Percentiles rank a stretch among this genome's conserved stretches.
phyloP scores from a whole-genome alignment of 2,113 vertebrate genomes.

The Scophthalmus maximus region DNA sequence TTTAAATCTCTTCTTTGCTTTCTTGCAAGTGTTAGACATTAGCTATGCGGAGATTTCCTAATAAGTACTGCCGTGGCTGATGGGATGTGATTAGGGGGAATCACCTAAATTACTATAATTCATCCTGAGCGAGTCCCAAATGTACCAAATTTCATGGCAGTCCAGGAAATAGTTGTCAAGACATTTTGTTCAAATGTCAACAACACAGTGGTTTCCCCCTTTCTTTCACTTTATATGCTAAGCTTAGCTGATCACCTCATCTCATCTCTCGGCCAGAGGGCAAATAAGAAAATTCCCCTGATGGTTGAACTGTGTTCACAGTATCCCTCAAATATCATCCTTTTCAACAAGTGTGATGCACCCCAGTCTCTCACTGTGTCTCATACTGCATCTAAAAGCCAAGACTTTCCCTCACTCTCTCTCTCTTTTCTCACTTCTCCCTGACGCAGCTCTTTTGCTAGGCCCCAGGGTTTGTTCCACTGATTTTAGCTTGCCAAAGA shows the following conservation, averaged over 20 bases:
- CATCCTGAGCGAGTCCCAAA: no score
- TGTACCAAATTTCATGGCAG: no score
- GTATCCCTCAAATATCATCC: neutral
- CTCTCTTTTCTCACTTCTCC: constrained; percentile 13
- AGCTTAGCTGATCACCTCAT: neutral
- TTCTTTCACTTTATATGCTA: neutral
- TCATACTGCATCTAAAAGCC: constrained; percentile 14
- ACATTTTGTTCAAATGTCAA: no score
- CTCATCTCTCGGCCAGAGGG: no score
- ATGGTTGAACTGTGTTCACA: neutral
- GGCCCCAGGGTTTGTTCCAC: constrained; percentile 63
- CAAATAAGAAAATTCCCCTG: neutral
- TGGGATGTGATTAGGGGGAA: no score
- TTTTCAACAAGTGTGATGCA: neutral
- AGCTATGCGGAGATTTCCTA: no score
- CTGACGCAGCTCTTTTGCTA: constrained; percentile 69
- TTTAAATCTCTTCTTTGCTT: no score
- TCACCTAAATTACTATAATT: no score
- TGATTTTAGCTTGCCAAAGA: constrained; percentile 68
- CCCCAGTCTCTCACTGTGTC: neutral
- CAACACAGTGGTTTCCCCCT: neutral
- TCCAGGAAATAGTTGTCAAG: no score
- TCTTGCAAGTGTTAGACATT: no score
- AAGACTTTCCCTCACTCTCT: constrained; percentile 15
- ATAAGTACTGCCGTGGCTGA: no score